These are phyloP conservation scores for Rhorus exstirpatorius DNA, from an alignment of 2,888 invertebrate genomes.

Conservation along the genomic window DNA sequence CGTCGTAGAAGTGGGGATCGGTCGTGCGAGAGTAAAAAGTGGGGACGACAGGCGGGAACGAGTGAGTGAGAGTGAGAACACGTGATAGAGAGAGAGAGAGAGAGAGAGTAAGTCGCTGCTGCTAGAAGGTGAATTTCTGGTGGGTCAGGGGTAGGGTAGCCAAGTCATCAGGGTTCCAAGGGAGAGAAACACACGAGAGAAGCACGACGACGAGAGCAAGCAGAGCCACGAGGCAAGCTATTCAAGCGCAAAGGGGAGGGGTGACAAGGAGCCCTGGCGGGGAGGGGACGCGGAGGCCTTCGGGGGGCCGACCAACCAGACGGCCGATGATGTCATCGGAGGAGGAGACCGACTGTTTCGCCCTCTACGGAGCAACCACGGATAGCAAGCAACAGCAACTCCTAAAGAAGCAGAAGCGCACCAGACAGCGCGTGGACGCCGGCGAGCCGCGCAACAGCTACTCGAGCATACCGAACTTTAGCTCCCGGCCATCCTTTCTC, in stretches of 20 bases:
- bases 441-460: slow-evolving; percentile 98
- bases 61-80: slow-evolving; percentile 71
- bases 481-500: slow-evolving; percentile 93
- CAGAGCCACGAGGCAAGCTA: slow-evolving; percentile 89
- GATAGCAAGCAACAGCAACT: slow-evolving; percentile 89
- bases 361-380: slow-evolving; percentile 93
- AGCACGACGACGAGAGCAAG: slow-evolving; percentile 87
- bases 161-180: slow-evolving; percentile 69
- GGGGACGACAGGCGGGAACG: slow-evolving; percentile 69
- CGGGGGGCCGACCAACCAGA: slow-evolving; percentile 90
- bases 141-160: slow-evolving; percentile 74
- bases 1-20: slow-evolving; percentile 76
- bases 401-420: slow-evolving; percentile 97
- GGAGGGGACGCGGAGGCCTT: slow-evolving; percentile 92
- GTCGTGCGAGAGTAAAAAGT: slow-evolving; percentile 71
- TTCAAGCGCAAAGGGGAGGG: slow-evolving; percentile 89
- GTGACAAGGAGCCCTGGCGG: slow-evolving; percentile 88
- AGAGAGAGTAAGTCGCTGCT: slow-evolving; percentile 72
- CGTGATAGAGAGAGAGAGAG: slow-evolving; percentile 71
- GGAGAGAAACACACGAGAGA: slow-evolving; percentile 67
- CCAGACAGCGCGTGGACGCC: slow-evolving; percentile 98
- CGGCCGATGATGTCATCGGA: slow-evolving; percentile 98
- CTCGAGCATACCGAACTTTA: slow-evolving; percentile 92
- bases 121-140: slow-evolving; percentile 71
- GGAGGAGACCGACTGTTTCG: slow-evolving; percentile 97